Base-by-base conservation (phyloP, 2,888 invertebrate genomes). In the Rotaria sp. region DNA sequence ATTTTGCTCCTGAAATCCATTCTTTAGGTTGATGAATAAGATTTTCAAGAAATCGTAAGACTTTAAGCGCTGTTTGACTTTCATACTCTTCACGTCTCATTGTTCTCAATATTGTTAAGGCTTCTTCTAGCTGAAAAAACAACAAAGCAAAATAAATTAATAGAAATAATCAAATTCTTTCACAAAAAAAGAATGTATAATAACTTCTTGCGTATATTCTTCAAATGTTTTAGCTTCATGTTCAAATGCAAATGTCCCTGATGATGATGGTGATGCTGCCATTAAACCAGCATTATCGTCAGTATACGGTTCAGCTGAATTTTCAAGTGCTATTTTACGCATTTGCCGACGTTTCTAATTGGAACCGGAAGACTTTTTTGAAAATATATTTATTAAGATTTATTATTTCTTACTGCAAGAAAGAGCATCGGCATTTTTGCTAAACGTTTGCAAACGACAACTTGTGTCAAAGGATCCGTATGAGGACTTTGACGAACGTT, bases 51-150 rank as follows among this genome's bases (percentile, higher is more conserved):
- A 80, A 80, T 11, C 45, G 41, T 45, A 80, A 18, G 0, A 45
- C 13, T 80, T 80, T 80, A 5, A 80, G 8, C 26, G 45, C 45
- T 26, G 26, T 80, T 80, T 80, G 45, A 80, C 80, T 80, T 80
- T 80, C 80, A 45, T 80, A 80, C n/a, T 80, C 45, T 80, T 80
- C 80, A n/a, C 80, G 80, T 45, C 45, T 80, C 80, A 80, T 45
- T 15, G 13, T 45, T 45, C 45, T 45, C 2, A 80, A n/a, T 5
- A 80, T 80, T 45, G 24, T n/a, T 45, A 80, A 80, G 21, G 80
- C 45, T n/a, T 80, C 80, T 80, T 45, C 80, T n/a, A 80, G 45
- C 80, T 80, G 41, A 38, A 41, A 75, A 24, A 7, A 13, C 21
- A 38, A 30, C 45, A 45, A 11, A 45, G 11, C 7, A 45, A 45